Evolutionary conservation across 2,888 invertebrate species (phyloP).

Genomic region (Cylindroiulus punctatus): DNA sequence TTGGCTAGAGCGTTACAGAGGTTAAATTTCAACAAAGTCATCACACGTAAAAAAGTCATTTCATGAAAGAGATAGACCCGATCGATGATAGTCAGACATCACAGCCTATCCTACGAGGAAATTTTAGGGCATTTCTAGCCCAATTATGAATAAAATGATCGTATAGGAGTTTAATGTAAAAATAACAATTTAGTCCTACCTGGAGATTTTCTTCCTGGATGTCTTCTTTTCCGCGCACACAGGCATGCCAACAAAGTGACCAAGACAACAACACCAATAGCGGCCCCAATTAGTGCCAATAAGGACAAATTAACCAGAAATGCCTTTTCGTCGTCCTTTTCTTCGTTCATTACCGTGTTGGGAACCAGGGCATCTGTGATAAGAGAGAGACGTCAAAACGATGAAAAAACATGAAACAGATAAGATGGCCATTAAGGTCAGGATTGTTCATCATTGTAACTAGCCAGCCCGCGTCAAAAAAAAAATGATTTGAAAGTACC

Average conservation of each 20-base stretch:
- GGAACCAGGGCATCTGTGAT: conserved; percentile 49
- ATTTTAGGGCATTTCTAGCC: too few relatives aligned
- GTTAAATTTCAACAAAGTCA: conserved; percentile 5
- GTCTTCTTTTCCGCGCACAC: conserved; percentile 46
- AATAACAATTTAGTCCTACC: not conserved
- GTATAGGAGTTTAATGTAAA: too few relatives aligned
- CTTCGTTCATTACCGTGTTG: conserved; percentile 40
- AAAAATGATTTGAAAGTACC: not conserved
- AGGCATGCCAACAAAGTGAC: conserved; percentile 54
- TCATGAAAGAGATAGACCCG: not conserved
- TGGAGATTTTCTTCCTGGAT: conserved; percentile 53
- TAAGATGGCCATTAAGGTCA: not conserved
- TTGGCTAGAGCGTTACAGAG: not conserved
- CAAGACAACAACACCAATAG: conserved; percentile 53
- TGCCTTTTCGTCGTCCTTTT: conserved; percentile 24
- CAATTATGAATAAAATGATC: too few relatives aligned
- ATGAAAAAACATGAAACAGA: not conserved
- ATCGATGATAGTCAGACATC: not conserved
- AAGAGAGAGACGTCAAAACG: conserved; percentile 42
- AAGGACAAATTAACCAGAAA: conserved; percentile 53
- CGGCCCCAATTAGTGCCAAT: conserved; percentile 54
- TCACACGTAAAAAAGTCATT: not conserved
- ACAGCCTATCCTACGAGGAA: not conserved
- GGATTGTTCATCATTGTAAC: not conserved
- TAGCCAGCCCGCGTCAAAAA: not conserved